phyloP scores from a whole-genome alignment of 35 echinoderm and acorn worm genomes.

The Stichopus chloronotus region DNA sequence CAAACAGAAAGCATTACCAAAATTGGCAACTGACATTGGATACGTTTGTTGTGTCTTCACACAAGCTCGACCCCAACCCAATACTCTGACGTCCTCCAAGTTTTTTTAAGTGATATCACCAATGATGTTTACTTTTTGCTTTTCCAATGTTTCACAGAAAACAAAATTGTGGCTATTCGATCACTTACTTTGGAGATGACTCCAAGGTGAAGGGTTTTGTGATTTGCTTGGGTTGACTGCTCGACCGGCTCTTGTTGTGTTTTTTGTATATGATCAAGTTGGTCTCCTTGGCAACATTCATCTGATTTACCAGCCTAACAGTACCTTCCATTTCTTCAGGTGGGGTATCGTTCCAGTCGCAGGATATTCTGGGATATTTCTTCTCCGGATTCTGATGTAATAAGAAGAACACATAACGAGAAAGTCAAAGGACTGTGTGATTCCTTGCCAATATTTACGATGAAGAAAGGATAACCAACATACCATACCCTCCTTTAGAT shows the following conservation, averaged over 20 bases:
- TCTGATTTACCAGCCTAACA: conserved; percentile 90
- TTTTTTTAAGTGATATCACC: no score
- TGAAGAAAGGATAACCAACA: neutral
- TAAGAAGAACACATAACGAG: neutral
- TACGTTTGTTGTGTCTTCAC: no score
- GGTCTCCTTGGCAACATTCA: conserved; percentile 99
- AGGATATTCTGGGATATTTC: conserved; percentile 85
- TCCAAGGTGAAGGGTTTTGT: conserved; percentile 44
- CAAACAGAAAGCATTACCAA: no score
- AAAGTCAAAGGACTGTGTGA: no score
- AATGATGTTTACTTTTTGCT: no score
- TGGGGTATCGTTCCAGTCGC: conserved; percentile 86
- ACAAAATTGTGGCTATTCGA: neutral
- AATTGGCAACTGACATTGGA: no score
- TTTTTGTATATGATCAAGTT: conserved; percentile 77
- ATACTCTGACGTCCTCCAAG: no score
- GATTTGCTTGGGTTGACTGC: conserved; percentile 56
- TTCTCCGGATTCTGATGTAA: conserved; percentile 75
- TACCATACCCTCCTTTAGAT: no score
- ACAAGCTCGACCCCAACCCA: no score
- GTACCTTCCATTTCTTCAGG: conserved; percentile 71
- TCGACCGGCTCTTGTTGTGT: conserved; percentile 74
- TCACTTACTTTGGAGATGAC: conserved; percentile 16
- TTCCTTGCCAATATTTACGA: neutral
- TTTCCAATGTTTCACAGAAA: neutral